These are phyloP conservation scores for Australoheros facetus DNA, from an alignment of 2,797 vertebrate species.

Conservation along the genomic window DNA sequence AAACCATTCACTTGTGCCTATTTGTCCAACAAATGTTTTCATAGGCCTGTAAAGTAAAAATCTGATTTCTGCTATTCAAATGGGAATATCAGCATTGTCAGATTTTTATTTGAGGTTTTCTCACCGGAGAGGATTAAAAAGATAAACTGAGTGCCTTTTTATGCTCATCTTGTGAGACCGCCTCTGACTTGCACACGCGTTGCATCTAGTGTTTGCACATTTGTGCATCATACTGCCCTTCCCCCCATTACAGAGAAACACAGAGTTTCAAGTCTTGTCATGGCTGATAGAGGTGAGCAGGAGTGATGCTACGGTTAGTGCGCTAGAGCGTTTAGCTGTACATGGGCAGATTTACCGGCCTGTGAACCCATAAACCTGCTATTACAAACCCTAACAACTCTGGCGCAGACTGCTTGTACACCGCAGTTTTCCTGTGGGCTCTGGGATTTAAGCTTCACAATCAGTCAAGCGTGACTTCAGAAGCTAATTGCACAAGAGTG, in stretches of 20 bases:
- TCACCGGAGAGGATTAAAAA: constrained; percentile 5
- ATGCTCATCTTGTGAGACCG: constrained; percentile 1
- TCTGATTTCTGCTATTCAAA: constrained; percentile 19
- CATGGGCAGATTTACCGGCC: constrained; percentile 73
- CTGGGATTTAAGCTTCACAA: constrained; percentile 71
- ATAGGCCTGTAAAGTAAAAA: constrained; percentile 31
- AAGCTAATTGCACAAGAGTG: constrained; percentile 79
- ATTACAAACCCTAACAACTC: constrained; percentile 79
- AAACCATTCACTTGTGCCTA: constrained; percentile 52
- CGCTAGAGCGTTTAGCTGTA: constrained; percentile 68
- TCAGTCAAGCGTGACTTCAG: constrained; percentile 72
- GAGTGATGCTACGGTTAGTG: constrained; percentile 63
- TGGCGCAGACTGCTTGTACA: constrained; percentile 56
- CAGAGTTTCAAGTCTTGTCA: constrained; percentile 53
- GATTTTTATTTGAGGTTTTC: constrained; percentile 22
- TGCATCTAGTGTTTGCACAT: constrained; percentile 5
- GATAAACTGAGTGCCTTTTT: constrained; percentile 7
- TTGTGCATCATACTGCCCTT: constrained; percentile 2
- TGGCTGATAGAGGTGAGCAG: constrained; percentile 52
- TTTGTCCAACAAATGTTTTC: constrained; percentile 72
- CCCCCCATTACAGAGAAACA: constrained; percentile 46
- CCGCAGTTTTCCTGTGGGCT: constrained; percentile 63
- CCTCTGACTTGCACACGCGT: not conserved
- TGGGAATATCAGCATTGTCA: constrained; percentile 19
- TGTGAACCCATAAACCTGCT: constrained; percentile 77